phyloP scores from a whole-genome alignment of 1,140 invertebrate genomes.

The Micrasema minimum region DNA sequence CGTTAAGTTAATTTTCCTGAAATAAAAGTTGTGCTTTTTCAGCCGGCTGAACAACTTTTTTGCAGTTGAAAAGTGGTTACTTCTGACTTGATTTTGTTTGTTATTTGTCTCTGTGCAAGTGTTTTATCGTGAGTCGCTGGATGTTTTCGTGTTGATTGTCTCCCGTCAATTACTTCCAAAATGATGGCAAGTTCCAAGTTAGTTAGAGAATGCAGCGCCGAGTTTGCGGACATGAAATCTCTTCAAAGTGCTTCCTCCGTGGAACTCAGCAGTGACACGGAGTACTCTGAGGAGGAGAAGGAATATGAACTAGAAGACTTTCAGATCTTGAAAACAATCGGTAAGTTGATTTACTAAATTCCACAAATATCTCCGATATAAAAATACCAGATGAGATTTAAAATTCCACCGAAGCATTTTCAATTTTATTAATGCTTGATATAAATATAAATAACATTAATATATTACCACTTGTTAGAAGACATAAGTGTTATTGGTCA shows the following conservation, averaged over 20 bases:
- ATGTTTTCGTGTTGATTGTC: too few relatives aligned
- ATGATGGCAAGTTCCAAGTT: constrained; percentile 68
- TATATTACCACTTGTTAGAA: too few relatives aligned
- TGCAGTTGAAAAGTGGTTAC: too few relatives aligned
- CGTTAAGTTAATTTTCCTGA: too few relatives aligned
- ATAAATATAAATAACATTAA: neutral
- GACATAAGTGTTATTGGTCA: too few relatives aligned
- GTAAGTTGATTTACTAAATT: constrained; percentile 65
- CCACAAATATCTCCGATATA: neutral
- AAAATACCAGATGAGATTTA: neutral
- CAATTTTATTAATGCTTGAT: neutral
- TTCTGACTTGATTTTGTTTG: too few relatives aligned
- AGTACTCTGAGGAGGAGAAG: constrained; percentile 72
- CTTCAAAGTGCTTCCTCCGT: constrained; percentile 64
- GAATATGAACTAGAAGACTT: constrained; percentile 80
- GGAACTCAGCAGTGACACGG: constrained; percentile 67
- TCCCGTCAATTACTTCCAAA: constrained; percentile 60
- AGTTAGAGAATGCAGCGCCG: constrained; percentile 65
- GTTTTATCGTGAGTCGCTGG: too few relatives aligned
- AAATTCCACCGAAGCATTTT: neutral
- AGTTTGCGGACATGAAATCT: constrained; percentile 61
- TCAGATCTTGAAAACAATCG: constrained; percentile 84
- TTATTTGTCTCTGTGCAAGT: too few relatives aligned
- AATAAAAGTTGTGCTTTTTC: too few relatives aligned
- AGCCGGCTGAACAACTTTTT: too few relatives aligned